A percentile compares a stretch with the other conserved stretches of the same genome.
These are phyloP conservation scores for Macrotus californicus DNA, from an alignment of 2,113 vertebrate genomes.

Conservation along the genomic window DNA sequence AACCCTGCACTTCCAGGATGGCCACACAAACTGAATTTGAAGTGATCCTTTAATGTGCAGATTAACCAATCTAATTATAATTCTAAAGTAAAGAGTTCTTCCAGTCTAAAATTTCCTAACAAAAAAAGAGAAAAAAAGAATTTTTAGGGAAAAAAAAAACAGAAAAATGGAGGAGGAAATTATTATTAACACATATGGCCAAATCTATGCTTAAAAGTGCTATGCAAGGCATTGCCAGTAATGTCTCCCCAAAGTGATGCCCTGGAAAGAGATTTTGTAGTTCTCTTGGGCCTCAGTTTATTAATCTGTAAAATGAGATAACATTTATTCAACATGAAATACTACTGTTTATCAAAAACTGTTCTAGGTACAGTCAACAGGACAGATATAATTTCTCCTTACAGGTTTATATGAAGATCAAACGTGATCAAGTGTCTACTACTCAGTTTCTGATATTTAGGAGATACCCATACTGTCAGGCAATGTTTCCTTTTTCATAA, in stretches of 20 bases:
- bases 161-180: background rate
- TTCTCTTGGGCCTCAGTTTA: background rate
- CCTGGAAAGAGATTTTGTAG: background rate
- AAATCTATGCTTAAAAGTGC: background rate
- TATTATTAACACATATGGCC: background rate
- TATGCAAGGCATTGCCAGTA: background rate
- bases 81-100: background rate
- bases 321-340: background rate
- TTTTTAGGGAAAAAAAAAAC: background rate
- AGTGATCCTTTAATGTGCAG: background rate
- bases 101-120: background rate
- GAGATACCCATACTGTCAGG: background rate
- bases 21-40: background rate
- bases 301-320: background rate
- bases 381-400: background rate
- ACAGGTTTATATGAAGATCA: background rate
- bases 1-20: background rate
- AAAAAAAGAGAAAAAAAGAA: background rate
- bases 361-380: background rate
- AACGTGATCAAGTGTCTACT: background rate
- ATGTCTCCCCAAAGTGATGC: background rate
- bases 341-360: background rate
- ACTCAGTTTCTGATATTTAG: background rate
- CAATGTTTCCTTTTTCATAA: background rate
- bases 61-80: background rate